A percentile compares a stretch with the other conserved stretches of the same genome.
Evolutionary conservation across 2,888 invertebrate genomes (phyloP).

Genomic region (Diarsia rubi): DNA sequence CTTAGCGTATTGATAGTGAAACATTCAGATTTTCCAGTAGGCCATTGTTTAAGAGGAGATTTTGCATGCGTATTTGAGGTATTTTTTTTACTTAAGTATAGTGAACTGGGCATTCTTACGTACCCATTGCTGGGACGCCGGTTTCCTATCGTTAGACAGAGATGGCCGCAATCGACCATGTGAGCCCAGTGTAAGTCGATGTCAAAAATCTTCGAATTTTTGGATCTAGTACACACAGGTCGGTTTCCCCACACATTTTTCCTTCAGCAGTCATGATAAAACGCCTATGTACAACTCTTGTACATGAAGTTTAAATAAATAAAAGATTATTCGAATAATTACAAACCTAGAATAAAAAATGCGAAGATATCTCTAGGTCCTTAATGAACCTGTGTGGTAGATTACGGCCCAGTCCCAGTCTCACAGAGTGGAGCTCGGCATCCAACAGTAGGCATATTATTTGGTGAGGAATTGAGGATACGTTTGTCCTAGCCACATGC

Average conservation of each 20-base stretch:
- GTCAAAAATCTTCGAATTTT: not conserved
- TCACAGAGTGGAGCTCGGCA: too few relatives aligned
- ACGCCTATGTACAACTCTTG: too few relatives aligned
- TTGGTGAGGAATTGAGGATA: too few relatives aligned
- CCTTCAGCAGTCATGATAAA: not conserved
- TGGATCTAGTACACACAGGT: not conserved
- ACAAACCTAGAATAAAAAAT: not conserved
- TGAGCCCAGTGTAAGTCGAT: not conserved
- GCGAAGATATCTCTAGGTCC: not conserved
- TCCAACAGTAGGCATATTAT: too few relatives aligned
- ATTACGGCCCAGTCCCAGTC: not conserved
- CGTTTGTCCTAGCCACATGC: too few relatives aligned
- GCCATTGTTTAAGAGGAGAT: too few relatives aligned
- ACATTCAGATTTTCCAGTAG: too few relatives aligned
- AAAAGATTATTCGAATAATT: too few relatives aligned
- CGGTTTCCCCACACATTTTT: not conserved
- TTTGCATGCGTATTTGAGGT: too few relatives aligned
- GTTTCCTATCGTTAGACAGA: not conserved
- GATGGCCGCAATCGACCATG: not conserved
- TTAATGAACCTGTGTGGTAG: not conserved
- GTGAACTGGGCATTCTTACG: not conserved
- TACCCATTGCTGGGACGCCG: not conserved
- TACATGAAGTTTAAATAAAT: too few relatives aligned
- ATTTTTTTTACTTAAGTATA: too few relatives aligned
- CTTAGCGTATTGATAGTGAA: too few relatives aligned